These are phyloP conservation scores for Neocrepidodera transversa DNA, from an alignment of 2,888 invertebrate genomes.

Conservation along the genomic window DNA sequence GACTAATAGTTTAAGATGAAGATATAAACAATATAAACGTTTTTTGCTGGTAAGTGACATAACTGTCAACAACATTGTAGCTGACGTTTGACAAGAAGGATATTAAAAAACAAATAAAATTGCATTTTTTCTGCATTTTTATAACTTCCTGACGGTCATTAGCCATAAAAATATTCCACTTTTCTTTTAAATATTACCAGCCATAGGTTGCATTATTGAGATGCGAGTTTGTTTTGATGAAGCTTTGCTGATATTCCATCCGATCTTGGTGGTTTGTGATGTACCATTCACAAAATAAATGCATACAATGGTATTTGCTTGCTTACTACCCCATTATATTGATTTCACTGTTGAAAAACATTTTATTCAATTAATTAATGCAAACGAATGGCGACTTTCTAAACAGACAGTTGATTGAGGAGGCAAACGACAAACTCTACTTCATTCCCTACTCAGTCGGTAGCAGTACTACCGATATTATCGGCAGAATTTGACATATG, in stretches of 20 bases:
- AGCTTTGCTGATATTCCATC: conserved; percentile 54
- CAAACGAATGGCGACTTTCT: conserved; percentile 60
- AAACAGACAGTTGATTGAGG: conserved; percentile 60
- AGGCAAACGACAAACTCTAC: conserved; percentile 57
- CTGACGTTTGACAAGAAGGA: conserved; percentile 55
- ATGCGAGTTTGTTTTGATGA: conserved; percentile 57
- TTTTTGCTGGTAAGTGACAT: conserved; percentile 55
- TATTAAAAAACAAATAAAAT: conserved; percentile 48
- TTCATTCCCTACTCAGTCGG: conserved; percentile 48
- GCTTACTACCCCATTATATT: conserved; percentile 34
- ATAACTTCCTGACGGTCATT: conserved; percentile 26
- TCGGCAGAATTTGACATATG: conserved; percentile 6
- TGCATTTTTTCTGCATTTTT: conserved; percentile 40
- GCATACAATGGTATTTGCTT: conserved; percentile 38
- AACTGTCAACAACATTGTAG: conserved; percentile 59
- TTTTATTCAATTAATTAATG: conserved; percentile 51
- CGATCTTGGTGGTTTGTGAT: conserved; percentile 42
- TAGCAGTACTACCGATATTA: conserved; percentile 24
- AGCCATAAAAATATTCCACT: conserved; percentile 36
- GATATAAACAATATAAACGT: conserved; percentile 48
- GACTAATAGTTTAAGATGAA: conserved; percentile 36
- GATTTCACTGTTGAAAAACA: conserved; percentile 48
- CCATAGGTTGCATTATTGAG: conserved; percentile 56
- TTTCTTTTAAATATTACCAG: conserved; percentile 49
- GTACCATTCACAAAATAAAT: conserved; percentile 42